phyloP scores from a whole-genome alignment of 2,113 vertebrate species.

The Anhinga rufa region DNA sequence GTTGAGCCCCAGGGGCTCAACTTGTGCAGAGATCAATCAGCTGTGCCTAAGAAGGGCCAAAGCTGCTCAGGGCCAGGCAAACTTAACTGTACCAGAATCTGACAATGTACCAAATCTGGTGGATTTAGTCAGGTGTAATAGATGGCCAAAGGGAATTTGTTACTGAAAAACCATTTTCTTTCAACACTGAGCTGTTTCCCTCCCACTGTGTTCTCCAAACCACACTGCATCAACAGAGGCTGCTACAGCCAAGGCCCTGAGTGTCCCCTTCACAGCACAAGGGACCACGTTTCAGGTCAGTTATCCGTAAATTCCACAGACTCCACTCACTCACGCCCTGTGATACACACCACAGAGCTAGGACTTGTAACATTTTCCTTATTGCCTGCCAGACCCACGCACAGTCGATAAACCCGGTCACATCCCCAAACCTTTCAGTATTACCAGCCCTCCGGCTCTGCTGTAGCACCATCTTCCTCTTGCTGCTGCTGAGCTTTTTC shows the following conservation, averaged over 20 bases:
- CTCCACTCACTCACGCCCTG: not conserved
- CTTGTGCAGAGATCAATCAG: not conserved
- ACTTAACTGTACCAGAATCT: not conserved
- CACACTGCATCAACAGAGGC: not conserved
- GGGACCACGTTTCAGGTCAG: not conserved
- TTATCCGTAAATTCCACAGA: not conserved
- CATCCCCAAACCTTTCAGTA: not conserved
- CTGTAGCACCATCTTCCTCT: not conserved
- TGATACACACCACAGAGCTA: not conserved
- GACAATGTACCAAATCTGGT: not conserved
- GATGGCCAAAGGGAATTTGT: not conserved
- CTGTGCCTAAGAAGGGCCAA: not conserved
- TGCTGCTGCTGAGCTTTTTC: not conserved
- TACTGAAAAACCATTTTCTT: not conserved
- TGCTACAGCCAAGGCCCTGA: not conserved
- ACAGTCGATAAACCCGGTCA: not conserved
- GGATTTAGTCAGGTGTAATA: not conserved
- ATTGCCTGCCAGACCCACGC: not conserved
- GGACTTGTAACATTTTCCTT: not conserved
- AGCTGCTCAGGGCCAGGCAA: not conserved
- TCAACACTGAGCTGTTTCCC: not conserved
- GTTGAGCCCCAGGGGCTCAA: not conserved
- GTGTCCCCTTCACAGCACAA: not conserved
- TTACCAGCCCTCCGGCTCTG: not conserved
- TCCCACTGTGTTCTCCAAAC: not conserved